phyloP scores from a whole-genome alignment of 2,888 invertebrate genomes.

The Leucophenga maculata region DNA sequence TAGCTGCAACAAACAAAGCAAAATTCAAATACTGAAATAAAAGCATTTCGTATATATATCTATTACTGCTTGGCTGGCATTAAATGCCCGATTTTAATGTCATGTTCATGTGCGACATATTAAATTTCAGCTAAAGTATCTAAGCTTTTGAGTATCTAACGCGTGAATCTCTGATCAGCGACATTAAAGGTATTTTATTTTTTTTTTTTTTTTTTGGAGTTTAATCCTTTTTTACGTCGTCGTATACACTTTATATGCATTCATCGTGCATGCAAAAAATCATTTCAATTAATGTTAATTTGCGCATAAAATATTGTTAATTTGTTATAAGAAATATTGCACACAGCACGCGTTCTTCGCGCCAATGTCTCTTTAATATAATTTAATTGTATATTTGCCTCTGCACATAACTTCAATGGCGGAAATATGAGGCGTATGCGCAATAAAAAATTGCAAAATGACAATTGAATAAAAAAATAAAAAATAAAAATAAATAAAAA shows the following conservation, averaged over 20 bases:
- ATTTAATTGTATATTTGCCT: conserved; percentile 20
- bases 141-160: neutral
- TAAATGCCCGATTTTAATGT: conserved; percentile 22
- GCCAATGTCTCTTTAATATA: neutral
- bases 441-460: conserved; percentile 1
- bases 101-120: conserved; percentile 25
- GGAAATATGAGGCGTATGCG: conserved; percentile 19
- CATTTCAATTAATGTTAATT: conserved; percentile 8
- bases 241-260: too few species aligned
- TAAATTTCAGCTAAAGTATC: conserved; percentile 2
- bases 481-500: too few species aligned
- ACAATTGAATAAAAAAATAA: neutral
- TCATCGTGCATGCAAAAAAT: neutral
- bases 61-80: conserved; percentile 13
- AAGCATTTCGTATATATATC: conserved; percentile 30
- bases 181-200: too few species aligned
- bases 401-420: neutral
- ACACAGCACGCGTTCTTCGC: neutral
- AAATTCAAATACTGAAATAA: conserved; percentile 8
- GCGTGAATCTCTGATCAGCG: neutral
- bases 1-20: conserved; percentile 25
- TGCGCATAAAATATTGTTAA: neutral
- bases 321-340: too few species aligned
- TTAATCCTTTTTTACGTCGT: too few species aligned
- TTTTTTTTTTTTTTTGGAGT: too few species aligned